Base-by-base conservation (phyloP, 2,113 vertebrate genomes). In the Misgurnus mizolepis region DNA sequence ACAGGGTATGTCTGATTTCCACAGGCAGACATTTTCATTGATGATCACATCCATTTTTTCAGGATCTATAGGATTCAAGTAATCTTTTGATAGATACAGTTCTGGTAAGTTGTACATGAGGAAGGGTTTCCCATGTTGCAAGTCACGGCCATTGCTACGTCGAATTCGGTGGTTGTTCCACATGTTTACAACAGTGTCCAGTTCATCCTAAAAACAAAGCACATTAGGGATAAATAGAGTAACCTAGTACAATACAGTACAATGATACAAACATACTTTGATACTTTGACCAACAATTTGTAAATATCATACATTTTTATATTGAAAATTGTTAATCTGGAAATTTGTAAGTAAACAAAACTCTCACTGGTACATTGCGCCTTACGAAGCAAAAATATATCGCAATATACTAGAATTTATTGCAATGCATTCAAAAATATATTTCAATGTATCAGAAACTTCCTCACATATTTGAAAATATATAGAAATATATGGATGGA, bases 11-110 rank as follows among this genome's bases (percentile, higher is more conserved):
- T 65, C 62, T 65, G 62, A 65, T 65, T 65, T 41, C 39, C 39
- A 66, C 34, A 41, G 64, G 64, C 64, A n/a, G 64, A 66, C 39
- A 8, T 66, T 66, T 66, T 41, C 64, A 41, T 66, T 11, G 39
- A 66, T 41, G 4, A 66, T 81, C 66, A 82, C 67, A 53, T 80
- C 84, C 14, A 41, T 8, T 66, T 7, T 66, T 66, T 66, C 64
- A 66, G 39, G 6, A 66, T 65, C 62, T 41, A 65, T 15, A 41
- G 39, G 34, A 66, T 66, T 9, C 39, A 41, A 40, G 15, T n/a
- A 41, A 15, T 66, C 64, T 66, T 66, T 66, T 66, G 64, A 41
- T 66, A 41, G 64, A 66, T 66, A 66, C 4, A 41, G 64, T 66
- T 41, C 64, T 66, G 64, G 64, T 66, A 66, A 17, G 12, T 66